Evolutionary conservation across 2,797 vertebrate genomes (phyloP).

Genomic region (Channallabes apus): DNA sequence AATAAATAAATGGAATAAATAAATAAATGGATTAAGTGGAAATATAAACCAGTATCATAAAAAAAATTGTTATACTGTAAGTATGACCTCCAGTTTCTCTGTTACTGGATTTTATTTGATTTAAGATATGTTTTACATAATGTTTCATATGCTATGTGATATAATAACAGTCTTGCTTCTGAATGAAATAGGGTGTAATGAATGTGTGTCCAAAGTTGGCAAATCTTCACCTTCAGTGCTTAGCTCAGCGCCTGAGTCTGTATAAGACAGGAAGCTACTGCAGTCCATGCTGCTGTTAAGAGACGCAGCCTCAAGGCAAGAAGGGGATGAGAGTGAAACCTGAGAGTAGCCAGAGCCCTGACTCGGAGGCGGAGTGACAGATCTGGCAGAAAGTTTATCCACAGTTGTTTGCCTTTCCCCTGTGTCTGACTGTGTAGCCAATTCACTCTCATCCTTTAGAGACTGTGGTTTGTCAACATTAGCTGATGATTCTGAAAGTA

Average conservation of each 20-base stretch:
- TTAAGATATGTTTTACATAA: neutral
- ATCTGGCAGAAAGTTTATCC: neutral
- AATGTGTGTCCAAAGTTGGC: slow-evolving; percentile 1
- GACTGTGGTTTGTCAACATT: slow-evolving; percentile 3
- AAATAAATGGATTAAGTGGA: too few relatives aligned
- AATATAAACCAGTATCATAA: too few relatives aligned
- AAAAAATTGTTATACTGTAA: too few relatives aligned
- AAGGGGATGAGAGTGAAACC: neutral
- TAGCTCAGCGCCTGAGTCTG: slow-evolving; percentile 22
- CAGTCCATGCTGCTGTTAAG: slow-evolving; percentile 40
- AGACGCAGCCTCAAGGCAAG: neutral
- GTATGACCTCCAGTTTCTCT: neutral
- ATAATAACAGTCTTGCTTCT: neutral
- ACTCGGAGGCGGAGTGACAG: neutral
- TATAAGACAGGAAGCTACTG: slow-evolving; percentile 17
- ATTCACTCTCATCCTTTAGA: slow-evolving; percentile 34
- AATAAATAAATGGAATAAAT: too few relatives aligned
- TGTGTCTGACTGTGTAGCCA: slow-evolving; percentile 1
- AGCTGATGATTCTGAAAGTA: slow-evolving; percentile 31
- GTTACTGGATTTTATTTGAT: neutral
- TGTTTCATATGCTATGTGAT: neutral
- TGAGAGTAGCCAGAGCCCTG: slow-evolving; percentile 3
- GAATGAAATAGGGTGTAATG: neutral
- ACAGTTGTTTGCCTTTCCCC: neutral
- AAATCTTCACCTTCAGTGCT: slow-evolving; percentile 35